Evolutionary conservation across 1,140 invertebrate species (phyloP).

Genomic region (Sweltsa coloradensis): DNA sequence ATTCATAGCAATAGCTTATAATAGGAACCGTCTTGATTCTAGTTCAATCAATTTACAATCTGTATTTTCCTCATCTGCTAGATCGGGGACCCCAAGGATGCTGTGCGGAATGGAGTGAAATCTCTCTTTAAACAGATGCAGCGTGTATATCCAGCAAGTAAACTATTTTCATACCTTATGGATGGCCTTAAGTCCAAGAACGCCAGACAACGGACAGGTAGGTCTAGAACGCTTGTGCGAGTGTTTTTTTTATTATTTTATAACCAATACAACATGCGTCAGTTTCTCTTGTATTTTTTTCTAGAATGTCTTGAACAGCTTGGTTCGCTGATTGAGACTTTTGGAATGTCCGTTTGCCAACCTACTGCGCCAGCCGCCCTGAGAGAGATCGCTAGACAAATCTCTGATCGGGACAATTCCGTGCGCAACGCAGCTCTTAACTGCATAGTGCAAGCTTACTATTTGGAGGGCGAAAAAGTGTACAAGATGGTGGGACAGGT

Average conservation of each 20-base stretch:
- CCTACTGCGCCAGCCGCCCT: conserved; percentile 63
- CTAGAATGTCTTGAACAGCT: conserved; percentile 87
- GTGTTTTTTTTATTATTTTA: no score
- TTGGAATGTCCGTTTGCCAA: conserved; percentile 75
- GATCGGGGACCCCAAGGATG: conserved; percentile 94
- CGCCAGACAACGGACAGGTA: conserved; percentile 81
- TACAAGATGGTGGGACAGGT: conserved; percentile 87
- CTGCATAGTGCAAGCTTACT: conserved; percentile 82
- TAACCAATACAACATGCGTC: no score
- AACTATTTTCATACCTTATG: conserved; percentile 82
- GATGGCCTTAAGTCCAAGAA: conserved; percentile 96
- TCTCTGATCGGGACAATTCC: conserved; percentile 90
- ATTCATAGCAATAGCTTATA: no score
- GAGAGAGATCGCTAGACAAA: conserved; percentile 87
- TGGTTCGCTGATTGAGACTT: conserved; percentile 72
- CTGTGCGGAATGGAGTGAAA: conserved; percentile 77
- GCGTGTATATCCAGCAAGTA: conserved; percentile 76
- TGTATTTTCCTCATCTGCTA: conserved; percentile 30
- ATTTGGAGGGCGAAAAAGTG: conserved; percentile 78
- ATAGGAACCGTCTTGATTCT: no score
- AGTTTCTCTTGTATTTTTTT: conserved; percentile 17
- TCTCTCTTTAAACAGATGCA: conserved; percentile 75
- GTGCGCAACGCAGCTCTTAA: conserved; percentile 93
- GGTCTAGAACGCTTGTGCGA: no score
- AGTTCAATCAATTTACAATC: no score